Conservation (phyloP, 2,888 invertebrate species). For the Copidosoma aretas region DNA sequence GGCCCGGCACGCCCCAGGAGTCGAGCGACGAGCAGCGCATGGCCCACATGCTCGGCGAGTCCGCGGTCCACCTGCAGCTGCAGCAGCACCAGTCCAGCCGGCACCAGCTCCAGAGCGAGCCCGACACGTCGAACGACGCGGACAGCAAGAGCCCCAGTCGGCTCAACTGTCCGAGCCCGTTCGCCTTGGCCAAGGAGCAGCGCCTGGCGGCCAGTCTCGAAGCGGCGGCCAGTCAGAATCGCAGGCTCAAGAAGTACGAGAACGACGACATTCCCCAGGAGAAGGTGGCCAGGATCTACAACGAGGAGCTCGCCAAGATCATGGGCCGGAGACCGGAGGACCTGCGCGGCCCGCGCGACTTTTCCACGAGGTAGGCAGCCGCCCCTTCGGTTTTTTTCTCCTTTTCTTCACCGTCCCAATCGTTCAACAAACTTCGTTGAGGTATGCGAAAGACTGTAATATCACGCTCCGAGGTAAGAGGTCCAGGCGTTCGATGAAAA, state of each 20-base stretch:
- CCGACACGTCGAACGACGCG: conserved; percentile 67
- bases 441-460: too few relatives aligned
- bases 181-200: conserved; percentile 72
- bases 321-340: conserved; percentile 82
- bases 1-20: conserved; percentile 63
- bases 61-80: conserved; percentile 55
- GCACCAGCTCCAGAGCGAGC: conserved; percentile 34
- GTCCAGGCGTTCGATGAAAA: too few relatives aligned
- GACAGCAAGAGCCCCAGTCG: conserved; percentile 81
- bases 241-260: conserved; percentile 84
- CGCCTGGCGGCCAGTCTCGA: conserved; percentile 62
- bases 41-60: conserved; percentile 91
- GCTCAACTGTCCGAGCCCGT: conserved; percentile 78
- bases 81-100: conserved; percentile 29
- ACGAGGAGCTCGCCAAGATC: conserved; percentile 92
- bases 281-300: conserved; percentile 92
- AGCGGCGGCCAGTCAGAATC: conserved; percentile 66
- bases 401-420: too few relatives aligned
- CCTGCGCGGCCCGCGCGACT: conserved; percentile 77
- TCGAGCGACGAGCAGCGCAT: conserved; percentile 91
- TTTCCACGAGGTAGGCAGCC: conserved; percentile 75
- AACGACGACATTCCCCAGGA: conserved; percentile 96
- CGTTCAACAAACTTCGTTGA: too few relatives aligned
- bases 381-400: too few relatives aligned
- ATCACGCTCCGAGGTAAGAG: too few relatives aligned